Base-by-base conservation (phyloP, 2,797 vertebrate genomes). In the Loriculus beryllinus region DNA sequence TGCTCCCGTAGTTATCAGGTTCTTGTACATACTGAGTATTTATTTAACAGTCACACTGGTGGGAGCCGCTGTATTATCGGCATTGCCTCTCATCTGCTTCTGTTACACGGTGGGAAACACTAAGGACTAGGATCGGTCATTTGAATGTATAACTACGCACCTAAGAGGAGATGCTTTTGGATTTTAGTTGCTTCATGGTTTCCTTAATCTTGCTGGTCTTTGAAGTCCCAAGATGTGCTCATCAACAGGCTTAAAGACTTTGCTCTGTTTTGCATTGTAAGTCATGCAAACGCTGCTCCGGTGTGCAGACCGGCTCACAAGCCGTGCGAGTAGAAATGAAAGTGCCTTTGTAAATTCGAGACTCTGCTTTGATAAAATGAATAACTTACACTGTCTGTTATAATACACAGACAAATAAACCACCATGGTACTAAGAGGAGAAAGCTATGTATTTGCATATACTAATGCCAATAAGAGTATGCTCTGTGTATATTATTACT, bases 221-320 rank as follows among this genome's bases (percentile, higher is more conserved):
- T 95, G 94, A 94, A 96, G 89, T 92, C 71, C 51, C 68, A 63
- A 56, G 64, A 43, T 42, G 64, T 9, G 42, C 65, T 93, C 79
- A 75, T 92, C 80, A 52, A 31, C 35, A 68, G 39, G 14, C 62
- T 82, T 68, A 70, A 87, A 89, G 79, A 37, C 62, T 85, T 85
- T 42, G 29, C 49, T 78, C 76, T 90, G 49, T 39, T 96, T 93
- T 94, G 95, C 95, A 88, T 86, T n/a, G 47, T 68, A 76, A 93
- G 74, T 67, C 74, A 79, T 94, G 90, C 92, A 86, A 86, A 86
- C 26, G 4, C 63, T 42, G 40, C 23, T 76, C 10, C 56, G 6
- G 51, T 7, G 59, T 23, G 39, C 76, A 74, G 78, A 62, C 64
- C 0, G 76, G 69, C 79, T 74, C 71, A 13, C 80, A 56, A 51